Percentiles rank a stretch among this genome's conserved stretches.
phyloP scores from a whole-genome alignment of 2,113 vertebrate species.

The Sorex fumeus region DNA sequence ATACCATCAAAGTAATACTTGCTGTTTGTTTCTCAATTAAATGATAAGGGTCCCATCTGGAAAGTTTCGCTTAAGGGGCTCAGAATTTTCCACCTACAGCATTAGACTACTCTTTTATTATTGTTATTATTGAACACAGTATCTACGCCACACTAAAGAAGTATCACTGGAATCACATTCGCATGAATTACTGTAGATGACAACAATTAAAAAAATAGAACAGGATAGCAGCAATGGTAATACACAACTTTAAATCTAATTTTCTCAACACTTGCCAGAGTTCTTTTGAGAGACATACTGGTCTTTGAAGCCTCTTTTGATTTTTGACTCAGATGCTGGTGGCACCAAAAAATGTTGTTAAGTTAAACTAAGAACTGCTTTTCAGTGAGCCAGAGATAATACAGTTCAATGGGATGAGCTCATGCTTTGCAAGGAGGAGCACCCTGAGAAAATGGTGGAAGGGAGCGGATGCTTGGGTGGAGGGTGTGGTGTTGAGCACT shows the following conservation, averaged over 20 bases:
- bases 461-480: too few species aligned
- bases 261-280: slow-evolving; percentile 18
- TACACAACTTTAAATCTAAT: slow-evolving; percentile 30
- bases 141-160: slow-evolving; percentile 63
- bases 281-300: slow-evolving; percentile 39
- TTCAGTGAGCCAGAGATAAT: too few species aligned
- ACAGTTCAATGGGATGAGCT: too few species aligned
- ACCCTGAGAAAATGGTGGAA: too few species aligned
- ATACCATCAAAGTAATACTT: slow-evolving; percentile 74
- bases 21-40: slow-evolving; percentile 74
- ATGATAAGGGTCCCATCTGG: slow-evolving; percentile 67
- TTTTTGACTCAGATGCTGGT: too few species aligned
- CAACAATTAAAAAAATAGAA: neutral
- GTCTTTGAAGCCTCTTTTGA: slow-evolving; percentile 37
- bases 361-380: too few species aligned
- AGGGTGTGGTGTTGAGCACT: too few species aligned
- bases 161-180: slow-evolving; percentile 65
- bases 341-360: too few species aligned
- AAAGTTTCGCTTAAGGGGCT: slow-evolving; percentile 71
- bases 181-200: slow-evolving; percentile 44
- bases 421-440: too few species aligned
- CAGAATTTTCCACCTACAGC: slow-evolving; percentile 72
- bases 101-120: slow-evolving; percentile 42
- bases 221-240: neutral
- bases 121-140: slow-evolving; percentile 63